Conservation (phyloP, 2,888 invertebrate genomes). For the Cylindroiulus punctatus region DNA sequence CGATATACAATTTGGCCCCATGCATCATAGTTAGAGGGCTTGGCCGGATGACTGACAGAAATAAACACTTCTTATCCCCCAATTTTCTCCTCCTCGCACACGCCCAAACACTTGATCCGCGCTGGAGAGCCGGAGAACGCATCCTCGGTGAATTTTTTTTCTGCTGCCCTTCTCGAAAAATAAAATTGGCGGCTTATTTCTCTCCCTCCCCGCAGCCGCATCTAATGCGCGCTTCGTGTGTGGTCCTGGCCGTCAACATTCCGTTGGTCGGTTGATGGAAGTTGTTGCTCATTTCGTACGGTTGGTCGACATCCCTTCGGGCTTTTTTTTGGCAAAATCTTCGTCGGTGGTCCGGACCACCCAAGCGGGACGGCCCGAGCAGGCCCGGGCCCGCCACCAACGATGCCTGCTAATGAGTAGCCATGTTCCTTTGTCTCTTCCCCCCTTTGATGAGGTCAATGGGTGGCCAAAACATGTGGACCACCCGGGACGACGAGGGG, state of each 20-base stretch:
- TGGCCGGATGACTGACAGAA: slow-evolving; percentile 26
- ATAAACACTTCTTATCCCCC: slow-evolving; percentile 23
- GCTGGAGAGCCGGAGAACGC: background rate
- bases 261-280: slow-evolving; percentile 48
- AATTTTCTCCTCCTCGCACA: slow-evolving; percentile 29
- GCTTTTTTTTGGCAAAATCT: slow-evolving; percentile 1
- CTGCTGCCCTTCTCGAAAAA: background rate
- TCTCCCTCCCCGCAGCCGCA: slow-evolving; percentile 13
- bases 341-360: slow-evolving; percentile 53
- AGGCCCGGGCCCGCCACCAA: slow-evolving; percentile 53
- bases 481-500: slow-evolving; percentile 48
- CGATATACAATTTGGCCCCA: slow-evolving; percentile 29
- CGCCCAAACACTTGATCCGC: background rate
- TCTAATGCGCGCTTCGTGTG: slow-evolving; percentile 38
- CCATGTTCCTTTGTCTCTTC: slow-evolving; percentile 50
- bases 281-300: background rate
- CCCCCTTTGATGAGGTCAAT: slow-evolving; percentile 51
- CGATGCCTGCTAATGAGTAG: slow-evolving; percentile 55
- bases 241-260: slow-evolving; percentile 47
- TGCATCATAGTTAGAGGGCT: slow-evolving; percentile 31
- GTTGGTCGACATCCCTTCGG: slow-evolving; percentile 30
- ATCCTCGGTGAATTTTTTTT: background rate
- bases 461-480: slow-evolving; percentile 49
- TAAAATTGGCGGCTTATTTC: slow-evolving; percentile 32
- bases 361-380: slow-evolving; percentile 10